Evolutionary conservation across 2,888 invertebrate species (phyloP).

Genomic region (Lithophane ornitopus): DNA sequence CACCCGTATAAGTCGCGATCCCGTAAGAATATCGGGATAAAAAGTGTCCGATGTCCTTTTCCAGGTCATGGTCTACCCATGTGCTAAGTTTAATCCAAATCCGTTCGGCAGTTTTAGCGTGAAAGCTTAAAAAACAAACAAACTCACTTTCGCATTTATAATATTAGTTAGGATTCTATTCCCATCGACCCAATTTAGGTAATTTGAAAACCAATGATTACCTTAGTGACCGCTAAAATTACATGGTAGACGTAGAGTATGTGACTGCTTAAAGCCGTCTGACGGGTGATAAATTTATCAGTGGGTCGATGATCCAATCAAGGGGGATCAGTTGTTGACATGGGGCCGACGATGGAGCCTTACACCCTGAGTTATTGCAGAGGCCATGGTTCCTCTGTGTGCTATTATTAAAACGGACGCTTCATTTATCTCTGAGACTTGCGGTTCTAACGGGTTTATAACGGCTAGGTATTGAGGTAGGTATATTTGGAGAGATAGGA

Average conservation of each 20-base stretch:
- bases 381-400: conserved; percentile 34
- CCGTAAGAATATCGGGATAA: too few relatives aligned
- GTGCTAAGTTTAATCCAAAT: too few relatives aligned
- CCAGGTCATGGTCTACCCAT: too few relatives aligned
- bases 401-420: conserved; percentile 54
- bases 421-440: conserved; percentile 46
- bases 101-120: too few relatives aligned
- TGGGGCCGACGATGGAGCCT: conserved; percentile 64
- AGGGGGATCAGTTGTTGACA: conserved; percentile 66
- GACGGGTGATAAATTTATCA: conserved; percentile 66
- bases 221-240: conserved; percentile 48
- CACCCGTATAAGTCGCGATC: too few relatives aligned
- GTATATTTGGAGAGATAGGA: background rate
- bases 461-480: background rate
- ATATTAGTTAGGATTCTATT: background rate
- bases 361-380: conserved; percentile 65
- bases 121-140: too few relatives aligned
- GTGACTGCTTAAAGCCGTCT: conserved; percentile 48
- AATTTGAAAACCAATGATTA: conserved; percentile 35
- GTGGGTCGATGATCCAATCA: conserved; percentile 69
- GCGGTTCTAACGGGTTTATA: conserved; percentile 20
- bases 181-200: conserved; percentile 1
- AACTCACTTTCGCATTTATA: too few relatives aligned
- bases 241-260: conserved; percentile 37
- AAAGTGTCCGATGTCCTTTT: too few relatives aligned